These are phyloP conservation scores for Malurus melanocephalus DNA, from an alignment of 2,113 vertebrate genomes.

Conservation along the genomic window DNA sequence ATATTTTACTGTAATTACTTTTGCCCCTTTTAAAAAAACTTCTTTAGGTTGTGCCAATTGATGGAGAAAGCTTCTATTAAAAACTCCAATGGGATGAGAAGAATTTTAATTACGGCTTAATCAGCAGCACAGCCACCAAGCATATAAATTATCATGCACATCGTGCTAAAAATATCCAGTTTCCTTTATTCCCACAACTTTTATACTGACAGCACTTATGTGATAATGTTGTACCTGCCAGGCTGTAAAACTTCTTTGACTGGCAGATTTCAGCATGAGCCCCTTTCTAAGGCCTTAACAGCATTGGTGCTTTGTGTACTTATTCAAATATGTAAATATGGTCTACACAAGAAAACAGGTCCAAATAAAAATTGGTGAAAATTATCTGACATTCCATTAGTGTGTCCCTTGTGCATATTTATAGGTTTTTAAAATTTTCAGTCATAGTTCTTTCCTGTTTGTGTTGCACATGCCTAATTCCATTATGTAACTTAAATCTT, in stretches of 20 bases:
- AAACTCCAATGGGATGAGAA: conserved; percentile 89
- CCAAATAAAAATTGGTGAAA: conserved; percentile 91
- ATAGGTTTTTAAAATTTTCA: conserved; percentile 76
- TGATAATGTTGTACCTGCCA: conserved; percentile 91
- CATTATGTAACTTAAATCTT: conserved; percentile 83
- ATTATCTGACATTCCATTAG: conserved; percentile 89
- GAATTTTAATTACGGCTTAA: conserved; percentile 96
- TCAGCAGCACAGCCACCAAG: conserved; percentile 99
- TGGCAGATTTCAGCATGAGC: conserved; percentile 86
- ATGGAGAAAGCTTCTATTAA: conserved; percentile 83
- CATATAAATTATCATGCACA: conserved; percentile 99
- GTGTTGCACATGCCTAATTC: conserved; percentile 89
- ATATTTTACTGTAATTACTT: conserved; percentile 80
- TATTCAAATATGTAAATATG: conserved; percentile 95
- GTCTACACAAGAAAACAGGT: conserved; percentile 96
- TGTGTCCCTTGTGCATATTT: conserved; percentile 97
- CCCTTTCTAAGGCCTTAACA: conserved; percentile 86
- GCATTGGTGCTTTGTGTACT: conserved; percentile 95
- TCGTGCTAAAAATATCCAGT: conserved; percentile 98
- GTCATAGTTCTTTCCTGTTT: conserved; percentile 78
- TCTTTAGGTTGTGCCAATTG: conserved; percentile 84
- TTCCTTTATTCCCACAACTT: conserved; percentile 88
- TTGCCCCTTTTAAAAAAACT: conserved; percentile 74
- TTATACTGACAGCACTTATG: conserved; percentile 93
- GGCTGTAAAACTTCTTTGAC: conserved; percentile 79